A percentile compares a stretch with the other conserved stretches of the same genome.
These are phyloP conservation scores for Hybognathus amarus DNA, from an alignment of 2,797 vertebrate species.

Conservation along the genomic window DNA sequence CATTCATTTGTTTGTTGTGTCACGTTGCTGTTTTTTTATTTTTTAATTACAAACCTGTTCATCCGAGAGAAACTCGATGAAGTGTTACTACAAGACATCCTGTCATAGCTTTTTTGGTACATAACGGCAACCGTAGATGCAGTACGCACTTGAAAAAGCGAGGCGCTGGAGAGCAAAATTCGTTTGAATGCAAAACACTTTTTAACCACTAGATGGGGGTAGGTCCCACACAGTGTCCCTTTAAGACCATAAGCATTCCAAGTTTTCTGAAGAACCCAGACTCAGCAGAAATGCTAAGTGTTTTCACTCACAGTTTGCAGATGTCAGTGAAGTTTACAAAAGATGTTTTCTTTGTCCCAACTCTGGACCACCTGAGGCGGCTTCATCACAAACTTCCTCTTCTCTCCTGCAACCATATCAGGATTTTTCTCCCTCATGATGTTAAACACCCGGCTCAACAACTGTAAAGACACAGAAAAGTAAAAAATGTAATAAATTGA, in stretches of 20 bases:
- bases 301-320: constrained; percentile 87
- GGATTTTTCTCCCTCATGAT: constrained; percentile 97
- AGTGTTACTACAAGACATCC: too few relatives aligned
- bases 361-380: constrained; percentile 97
- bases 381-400: constrained; percentile 96
- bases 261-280: background rate
- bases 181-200: too few relatives aligned
- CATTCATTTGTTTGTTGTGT: too few relatives aligned
- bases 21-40: too few relatives aligned
- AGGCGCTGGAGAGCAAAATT: too few relatives aligned
- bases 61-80: too few relatives aligned
- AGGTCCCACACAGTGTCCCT: too few relatives aligned
- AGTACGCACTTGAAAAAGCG: too few relatives aligned
- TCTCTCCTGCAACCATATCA: constrained; percentile 99
- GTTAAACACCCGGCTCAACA: constrained; percentile 73
- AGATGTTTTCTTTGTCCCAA: constrained; percentile 99
- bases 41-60: too few relatives aligned
- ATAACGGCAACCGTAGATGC: too few relatives aligned
- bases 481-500: constrained; percentile 41
- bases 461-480: background rate
- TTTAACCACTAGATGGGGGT: too few relatives aligned
- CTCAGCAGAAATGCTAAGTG: background rate
- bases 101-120: too few relatives aligned
- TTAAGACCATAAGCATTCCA: background rate
- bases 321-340: constrained; percentile 98